Evolutionary conservation across 1,140 invertebrate species (phyloP).

Genomic region (Micrasema longulum): DNA sequence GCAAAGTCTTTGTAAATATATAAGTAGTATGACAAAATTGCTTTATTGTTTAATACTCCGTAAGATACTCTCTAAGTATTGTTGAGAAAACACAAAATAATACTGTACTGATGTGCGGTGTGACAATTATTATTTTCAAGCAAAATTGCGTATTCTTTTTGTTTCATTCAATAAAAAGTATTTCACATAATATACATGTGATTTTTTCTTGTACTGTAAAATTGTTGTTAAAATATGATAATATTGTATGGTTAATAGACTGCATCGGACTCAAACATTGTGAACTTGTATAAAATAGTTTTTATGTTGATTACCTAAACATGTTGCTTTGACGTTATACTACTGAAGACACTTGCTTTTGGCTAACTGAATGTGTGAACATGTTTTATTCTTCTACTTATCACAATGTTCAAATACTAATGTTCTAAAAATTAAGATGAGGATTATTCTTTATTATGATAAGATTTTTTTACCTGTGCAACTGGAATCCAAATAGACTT

Average conservation of each 20-base stretch:
- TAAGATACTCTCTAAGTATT: conserved; percentile 41
- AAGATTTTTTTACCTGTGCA: too few relatives aligned
- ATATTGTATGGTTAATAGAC: conserved; percentile 1
- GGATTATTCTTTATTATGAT: too few relatives aligned
- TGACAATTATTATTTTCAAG: too few relatives aligned
- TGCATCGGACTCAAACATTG: conserved; percentile 29
- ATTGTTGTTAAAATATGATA: conserved; percentile 35
- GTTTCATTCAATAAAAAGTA: conserved; percentile 16
- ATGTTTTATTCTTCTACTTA: too few relatives aligned
- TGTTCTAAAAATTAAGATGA: too few relatives aligned
- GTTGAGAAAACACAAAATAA: neutral
- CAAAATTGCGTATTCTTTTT: conserved; percentile 1
- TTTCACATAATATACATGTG: conserved; percentile 32
- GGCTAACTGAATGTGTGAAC: too few relatives aligned
- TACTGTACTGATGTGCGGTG: too few relatives aligned
- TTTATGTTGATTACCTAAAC: conserved; percentile 3
- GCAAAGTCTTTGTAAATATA: conserved; percentile 50
- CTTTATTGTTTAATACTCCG: conserved; percentile 46
- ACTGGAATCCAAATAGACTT: too few relatives aligned
- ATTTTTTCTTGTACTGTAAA: conserved; percentile 26
- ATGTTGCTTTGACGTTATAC: neutral
- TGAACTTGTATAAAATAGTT: conserved; percentile 27
- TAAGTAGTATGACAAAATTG: conserved; percentile 48
- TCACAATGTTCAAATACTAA: too few relatives aligned
- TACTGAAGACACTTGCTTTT: conserved; percentile 15